Base-by-base conservation (phyloP, 2,888 invertebrate genomes). In the Acanthosepion pharaonis region DNA sequence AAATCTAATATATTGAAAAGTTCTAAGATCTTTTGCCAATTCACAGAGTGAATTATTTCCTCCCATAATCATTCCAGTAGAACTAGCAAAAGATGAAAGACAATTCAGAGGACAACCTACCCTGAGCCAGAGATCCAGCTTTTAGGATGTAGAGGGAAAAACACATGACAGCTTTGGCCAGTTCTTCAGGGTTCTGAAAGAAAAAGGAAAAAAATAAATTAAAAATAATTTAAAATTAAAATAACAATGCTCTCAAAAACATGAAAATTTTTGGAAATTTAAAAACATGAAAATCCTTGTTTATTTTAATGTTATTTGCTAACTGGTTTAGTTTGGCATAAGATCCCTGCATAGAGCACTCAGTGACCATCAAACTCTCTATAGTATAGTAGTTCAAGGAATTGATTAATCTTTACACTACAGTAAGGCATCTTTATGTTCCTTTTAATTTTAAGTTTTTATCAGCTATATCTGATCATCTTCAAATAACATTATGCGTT, bases 51-150 rank as follows among this genome's bases (percentile, higher is more conserved):
- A 59, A 18, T 23, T 59, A 59, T 59, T 23, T 59, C 20, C 20
- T 23, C 59, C 23, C 20, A 59, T 6, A 59, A 20, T 55, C 20
- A 55, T 20, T 55, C 28, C 6, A 64, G 28, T 1, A 78, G 9
- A 78, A n/a, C 28, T 8, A n/a, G 18, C 28, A 78, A n/a, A n/a
- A 9, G n/a, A 78, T 78, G n/a, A 78, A 78, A 78, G 11, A 78
- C n/a, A 78, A n/a, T 78, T n/a, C n/a, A n/a, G 8, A 78, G 5
- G 20, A 5, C 23, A 3, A 78, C 78, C 15, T 78, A 78, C 78
- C 78, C 78, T 78, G 78, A 78, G 78, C 78, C 78, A 78, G 78
- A 78, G 78, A 78, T 78, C 78, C 78, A 78, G 78, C 78, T 78
- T 78, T 78, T n/a, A 78, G 78, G 78, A 78, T 33, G 78, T 78